phyloP scores from a whole-genome alignment of 2,113 vertebrate species.

The Heterocephalus glaber region DNA sequence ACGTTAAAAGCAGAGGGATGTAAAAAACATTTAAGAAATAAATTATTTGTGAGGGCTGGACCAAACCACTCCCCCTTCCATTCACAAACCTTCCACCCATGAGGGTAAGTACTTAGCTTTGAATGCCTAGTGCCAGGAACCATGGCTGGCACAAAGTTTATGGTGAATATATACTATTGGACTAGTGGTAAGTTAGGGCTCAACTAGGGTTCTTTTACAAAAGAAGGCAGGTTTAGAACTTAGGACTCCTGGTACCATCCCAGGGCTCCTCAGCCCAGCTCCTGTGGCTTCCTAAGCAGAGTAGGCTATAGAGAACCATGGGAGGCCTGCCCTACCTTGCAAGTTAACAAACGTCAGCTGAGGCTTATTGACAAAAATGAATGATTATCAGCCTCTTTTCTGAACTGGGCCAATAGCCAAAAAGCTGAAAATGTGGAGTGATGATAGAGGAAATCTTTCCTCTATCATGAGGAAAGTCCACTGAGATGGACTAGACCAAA shows the following conservation, averaged over 20 bases:
- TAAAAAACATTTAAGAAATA: not conserved
- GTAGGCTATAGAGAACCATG: fast-evolving
- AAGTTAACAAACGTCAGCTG: not conserved
- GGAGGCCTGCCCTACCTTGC: not conserved
- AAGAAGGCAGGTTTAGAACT: not conserved
- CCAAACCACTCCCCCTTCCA: not conserved
- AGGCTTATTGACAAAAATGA: not conserved
- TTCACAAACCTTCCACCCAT: not conserved
- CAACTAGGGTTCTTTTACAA: not conserved
- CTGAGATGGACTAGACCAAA: not conserved
- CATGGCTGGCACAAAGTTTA: not conserved
- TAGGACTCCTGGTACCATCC: not conserved
- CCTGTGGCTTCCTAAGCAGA: not conserved
- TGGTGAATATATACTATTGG: not conserved
- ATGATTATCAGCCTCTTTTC: not conserved
- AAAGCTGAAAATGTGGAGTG: not conserved
- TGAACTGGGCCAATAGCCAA: not conserved
- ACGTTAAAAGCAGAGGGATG: not conserved
- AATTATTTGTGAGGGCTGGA: not conserved
- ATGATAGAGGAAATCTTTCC: not conserved
- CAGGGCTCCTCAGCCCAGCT: not conserved
- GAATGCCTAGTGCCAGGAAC: not conserved
- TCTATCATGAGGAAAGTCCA: no score
- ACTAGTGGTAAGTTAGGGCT: not conserved
- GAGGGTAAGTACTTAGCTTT: not conserved